Evolutionary conservation across 2,113 vertebrate species (phyloP).

Genomic region (Opisthocomus hoazin): DNA sequence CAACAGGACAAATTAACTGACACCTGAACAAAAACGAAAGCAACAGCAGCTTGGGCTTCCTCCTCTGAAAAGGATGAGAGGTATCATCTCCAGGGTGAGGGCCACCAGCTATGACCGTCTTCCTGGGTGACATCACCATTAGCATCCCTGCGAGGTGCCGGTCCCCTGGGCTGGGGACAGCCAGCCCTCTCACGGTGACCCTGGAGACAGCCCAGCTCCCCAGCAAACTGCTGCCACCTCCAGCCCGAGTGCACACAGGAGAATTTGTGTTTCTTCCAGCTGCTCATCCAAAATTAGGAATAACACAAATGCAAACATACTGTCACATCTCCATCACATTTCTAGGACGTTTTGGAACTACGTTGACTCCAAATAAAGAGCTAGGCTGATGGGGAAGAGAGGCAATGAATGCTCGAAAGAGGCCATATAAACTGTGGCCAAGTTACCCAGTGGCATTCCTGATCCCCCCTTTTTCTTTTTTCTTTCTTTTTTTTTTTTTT

Average conservation of each 20-base stretch:
- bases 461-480: neutral
- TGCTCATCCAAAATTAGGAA: neutral
- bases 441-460: neutral
- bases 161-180: neutral
- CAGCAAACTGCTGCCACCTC: neutral
- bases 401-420: neutral
- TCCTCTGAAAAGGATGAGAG: neutral
- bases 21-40: neutral
- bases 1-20: neutral
- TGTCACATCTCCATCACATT: neutral
- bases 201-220: neutral
- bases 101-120: neutral
- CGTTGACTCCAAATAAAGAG: neutral
- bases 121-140: rapidly evolving
- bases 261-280: neutral
- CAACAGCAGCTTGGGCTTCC: neutral
- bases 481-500: too few species aligned
- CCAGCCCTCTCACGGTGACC: neutral
- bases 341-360: neutral
- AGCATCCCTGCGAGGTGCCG: neutral
- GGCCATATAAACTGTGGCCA: neutral
- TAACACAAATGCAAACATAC: neutral
- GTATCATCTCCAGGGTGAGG: neutral
- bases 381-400: neutral
- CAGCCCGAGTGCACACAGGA: rapidly evolving